Conservation (phyloP, 2,888 invertebrate species). For the Xylota sylvarum region DNA sequence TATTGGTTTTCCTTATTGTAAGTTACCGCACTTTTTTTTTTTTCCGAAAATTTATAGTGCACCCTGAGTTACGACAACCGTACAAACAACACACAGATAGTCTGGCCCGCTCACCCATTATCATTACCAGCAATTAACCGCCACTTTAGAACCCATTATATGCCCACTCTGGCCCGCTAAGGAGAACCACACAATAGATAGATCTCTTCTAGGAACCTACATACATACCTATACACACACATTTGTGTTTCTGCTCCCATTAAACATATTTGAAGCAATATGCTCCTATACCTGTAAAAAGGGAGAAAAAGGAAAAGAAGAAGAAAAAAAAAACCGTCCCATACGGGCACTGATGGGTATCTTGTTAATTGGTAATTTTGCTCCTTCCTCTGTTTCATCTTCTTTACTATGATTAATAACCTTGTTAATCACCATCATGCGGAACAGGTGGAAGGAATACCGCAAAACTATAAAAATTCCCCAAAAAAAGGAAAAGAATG, state of each 20-base stretch:
- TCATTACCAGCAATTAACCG: slow-evolving; percentile 76
- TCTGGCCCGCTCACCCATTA: slow-evolving; percentile 55
- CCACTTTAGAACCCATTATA: slow-evolving; percentile 76
- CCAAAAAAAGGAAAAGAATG: slow-evolving; percentile 51
- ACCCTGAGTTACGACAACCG: slow-evolving; percentile 58
- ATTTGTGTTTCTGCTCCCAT: slow-evolving; percentile 46
- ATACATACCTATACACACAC: slow-evolving; percentile 21
- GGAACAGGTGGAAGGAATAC: slow-evolving; percentile 68
- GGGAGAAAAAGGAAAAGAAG: background rate
- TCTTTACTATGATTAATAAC: slow-evolving; percentile 72
- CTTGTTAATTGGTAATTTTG: slow-evolving; percentile 76
- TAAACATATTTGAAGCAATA: slow-evolving; percentile 32
- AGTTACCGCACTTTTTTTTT: slow-evolving; percentile 52
- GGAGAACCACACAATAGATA: slow-evolving; percentile 52
- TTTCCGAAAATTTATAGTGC: slow-evolving; percentile 63
- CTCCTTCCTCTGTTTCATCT: slow-evolving; percentile 18
- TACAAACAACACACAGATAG: slow-evolving; percentile 27
- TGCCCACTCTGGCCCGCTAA: slow-evolving; percentile 54
- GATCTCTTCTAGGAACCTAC: slow-evolving; percentile 71
- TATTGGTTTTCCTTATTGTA: slow-evolving; percentile 34
- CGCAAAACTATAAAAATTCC: slow-evolving; percentile 70
- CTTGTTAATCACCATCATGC: slow-evolving; percentile 75
- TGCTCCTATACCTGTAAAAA: slow-evolving; percentile 46
- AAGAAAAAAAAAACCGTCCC: slow-evolving; percentile 52
- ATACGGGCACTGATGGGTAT: slow-evolving; percentile 73